Conservation (phyloP, 2,797 vertebrate species). For the Parambassis ranga region DNA sequence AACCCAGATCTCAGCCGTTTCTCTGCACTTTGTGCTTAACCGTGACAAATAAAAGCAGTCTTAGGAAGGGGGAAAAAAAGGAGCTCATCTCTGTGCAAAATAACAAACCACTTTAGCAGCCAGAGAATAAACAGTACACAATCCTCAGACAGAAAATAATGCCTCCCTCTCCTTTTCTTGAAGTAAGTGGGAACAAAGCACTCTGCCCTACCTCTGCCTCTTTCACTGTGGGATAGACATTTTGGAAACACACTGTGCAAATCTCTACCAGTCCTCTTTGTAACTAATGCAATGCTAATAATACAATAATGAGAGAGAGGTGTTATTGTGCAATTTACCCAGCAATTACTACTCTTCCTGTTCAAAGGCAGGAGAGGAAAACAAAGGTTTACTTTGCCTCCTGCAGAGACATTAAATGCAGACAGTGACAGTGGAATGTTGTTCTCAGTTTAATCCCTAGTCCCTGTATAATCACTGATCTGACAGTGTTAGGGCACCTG, state of each 20-base stretch:
- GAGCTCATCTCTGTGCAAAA: background rate
- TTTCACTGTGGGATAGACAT: background rate
- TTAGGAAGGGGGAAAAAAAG: background rate
- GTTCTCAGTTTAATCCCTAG: too few species aligned
- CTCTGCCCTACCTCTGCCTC: background rate
- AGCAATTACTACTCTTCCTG: slow-evolving; percentile 29
- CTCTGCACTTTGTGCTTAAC: background rate
- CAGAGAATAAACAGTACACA: slow-evolving; percentile 8
- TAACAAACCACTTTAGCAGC: slow-evolving; percentile 4
- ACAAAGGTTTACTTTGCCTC: background rate
- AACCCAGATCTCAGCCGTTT: background rate
- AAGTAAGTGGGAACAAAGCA: slow-evolving; percentile 1
- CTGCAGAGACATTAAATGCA: background rate
- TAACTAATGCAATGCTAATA: slow-evolving; percentile 46
- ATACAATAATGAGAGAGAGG: slow-evolving; percentile 41
- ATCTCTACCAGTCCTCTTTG: slow-evolving; percentile 6
- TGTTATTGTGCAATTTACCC: slow-evolving; percentile 31
- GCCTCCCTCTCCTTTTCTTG: background rate
- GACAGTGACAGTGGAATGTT: background rate
- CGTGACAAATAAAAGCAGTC: background rate
- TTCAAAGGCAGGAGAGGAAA: slow-evolving; percentile 15
- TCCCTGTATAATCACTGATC: too few species aligned
- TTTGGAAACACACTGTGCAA: slow-evolving; percentile 4
- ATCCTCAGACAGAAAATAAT: background rate
- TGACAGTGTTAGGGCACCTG: too few species aligned